Evolutionary conservation across 2,113 vertebrate species (phyloP).

Genomic region (Apteryx owenii): DNA sequence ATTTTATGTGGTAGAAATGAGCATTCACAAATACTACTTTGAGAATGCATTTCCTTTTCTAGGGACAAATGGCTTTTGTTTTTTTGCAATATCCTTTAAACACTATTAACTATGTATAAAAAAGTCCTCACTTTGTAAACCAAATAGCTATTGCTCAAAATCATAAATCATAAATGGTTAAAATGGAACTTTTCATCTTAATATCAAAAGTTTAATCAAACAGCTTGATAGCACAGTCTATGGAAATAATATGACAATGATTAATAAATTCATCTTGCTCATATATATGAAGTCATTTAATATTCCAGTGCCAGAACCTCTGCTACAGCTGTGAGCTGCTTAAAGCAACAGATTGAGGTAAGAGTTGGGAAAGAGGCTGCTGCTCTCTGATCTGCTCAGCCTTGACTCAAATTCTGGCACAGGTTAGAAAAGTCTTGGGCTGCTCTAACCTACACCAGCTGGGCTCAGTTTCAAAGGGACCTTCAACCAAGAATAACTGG

Average conservation of each 20-base stretch:
- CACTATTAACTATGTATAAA: not conserved
- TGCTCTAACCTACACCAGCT: not conserved
- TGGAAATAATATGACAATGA: not conserved
- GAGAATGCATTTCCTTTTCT: not conserved
- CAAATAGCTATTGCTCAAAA: not conserved
- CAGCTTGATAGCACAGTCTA: not conserved
- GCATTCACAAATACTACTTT: not conserved
- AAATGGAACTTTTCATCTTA: not conserved
- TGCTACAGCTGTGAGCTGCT: not conserved
- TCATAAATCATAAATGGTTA: not conserved
- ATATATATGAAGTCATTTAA: not conserved
- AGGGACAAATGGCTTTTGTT: not conserved
- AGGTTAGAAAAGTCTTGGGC: not conserved
- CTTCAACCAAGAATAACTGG: not conserved
- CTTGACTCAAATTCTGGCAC: not conserved
- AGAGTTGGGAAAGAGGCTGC: not conserved
- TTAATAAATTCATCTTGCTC: not conserved
- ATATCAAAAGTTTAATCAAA: not conserved
- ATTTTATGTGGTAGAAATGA: not conserved
- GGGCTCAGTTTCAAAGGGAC: fast-evolving
- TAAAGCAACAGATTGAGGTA: not conserved
- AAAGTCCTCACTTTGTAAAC: not conserved
- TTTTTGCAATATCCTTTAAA: not conserved
- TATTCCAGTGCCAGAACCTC: not conserved
- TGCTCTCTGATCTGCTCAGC: fast-evolving